Evolutionary conservation across 2,797 vertebrate genomes (phyloP).

Genomic region (Xenentodon cancila): DNA sequence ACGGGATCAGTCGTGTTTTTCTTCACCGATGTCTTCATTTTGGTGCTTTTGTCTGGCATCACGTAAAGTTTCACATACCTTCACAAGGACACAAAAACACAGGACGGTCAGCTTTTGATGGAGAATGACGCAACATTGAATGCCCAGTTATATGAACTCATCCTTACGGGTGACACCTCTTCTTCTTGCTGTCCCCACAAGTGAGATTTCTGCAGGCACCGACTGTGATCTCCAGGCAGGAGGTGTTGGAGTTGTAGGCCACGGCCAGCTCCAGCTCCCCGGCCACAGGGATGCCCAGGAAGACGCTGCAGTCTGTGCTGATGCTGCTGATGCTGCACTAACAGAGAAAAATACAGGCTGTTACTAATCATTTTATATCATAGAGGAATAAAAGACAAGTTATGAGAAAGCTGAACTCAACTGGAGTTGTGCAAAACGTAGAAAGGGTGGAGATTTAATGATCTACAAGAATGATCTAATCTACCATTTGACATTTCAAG

Average conservation of each 20-base stretch:
- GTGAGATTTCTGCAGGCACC: conserved; percentile 86
- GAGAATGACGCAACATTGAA: background rate
- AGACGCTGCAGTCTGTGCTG: conserved; percentile 79
- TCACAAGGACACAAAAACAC: background rate
- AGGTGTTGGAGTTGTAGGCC: conserved; percentile 77
- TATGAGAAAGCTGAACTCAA: background rate
- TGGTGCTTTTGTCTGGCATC: conserved; percentile 84
- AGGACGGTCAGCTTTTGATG: background rate
- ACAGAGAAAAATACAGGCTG: background rate
- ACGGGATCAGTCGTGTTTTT: conserved; percentile 86
- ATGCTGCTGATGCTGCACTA: conserved; percentile 86
- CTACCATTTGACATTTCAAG: background rate
- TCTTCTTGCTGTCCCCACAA: conserved; percentile 85
- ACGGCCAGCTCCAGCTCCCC: conserved; percentile 90
- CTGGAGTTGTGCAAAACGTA: background rate
- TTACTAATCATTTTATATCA: background rate
- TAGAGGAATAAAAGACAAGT: too few species aligned
- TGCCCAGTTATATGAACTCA: background rate
- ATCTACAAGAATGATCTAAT: too few species aligned
- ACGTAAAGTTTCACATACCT: conserved; percentile 91
- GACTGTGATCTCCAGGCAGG: conserved; percentile 85
- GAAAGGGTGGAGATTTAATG: background rate
- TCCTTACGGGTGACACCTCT: conserved; percentile 90
- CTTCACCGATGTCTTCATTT: conserved; percentile 89
- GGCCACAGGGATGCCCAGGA: conserved; percentile 68